These are phyloP conservation scores for Lepus timidus DNA, from an alignment of 2,113 vertebrate species.

Conservation along the genomic window DNA sequence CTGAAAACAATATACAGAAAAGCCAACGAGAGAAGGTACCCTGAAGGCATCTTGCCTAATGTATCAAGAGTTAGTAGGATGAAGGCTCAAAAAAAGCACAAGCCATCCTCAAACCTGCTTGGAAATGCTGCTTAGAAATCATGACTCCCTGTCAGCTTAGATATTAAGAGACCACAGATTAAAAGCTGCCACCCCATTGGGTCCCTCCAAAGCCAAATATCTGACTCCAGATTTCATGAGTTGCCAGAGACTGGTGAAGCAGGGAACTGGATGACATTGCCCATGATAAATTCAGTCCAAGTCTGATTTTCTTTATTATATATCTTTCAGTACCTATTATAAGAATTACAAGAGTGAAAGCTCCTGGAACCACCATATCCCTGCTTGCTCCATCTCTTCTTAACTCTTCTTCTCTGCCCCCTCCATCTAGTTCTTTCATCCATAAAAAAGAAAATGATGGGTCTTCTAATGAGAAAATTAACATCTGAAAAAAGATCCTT, in stretches of 20 bases:
- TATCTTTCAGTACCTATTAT: conserved; percentile 83
- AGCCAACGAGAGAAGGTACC: conserved; percentile 59
- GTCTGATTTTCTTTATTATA: neutral
- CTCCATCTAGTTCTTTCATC: neutral
- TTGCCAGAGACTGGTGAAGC: conserved; percentile 54
- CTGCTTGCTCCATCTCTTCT: conserved; percentile 57
- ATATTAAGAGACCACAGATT: conserved; percentile 78
- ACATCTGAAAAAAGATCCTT: conserved; percentile 88
- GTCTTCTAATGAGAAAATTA: conserved; percentile 88
- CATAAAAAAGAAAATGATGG: conserved; percentile 77
- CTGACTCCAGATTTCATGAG: conserved; percentile 74
- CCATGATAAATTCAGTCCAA: neutral
- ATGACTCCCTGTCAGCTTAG: conserved; percentile 72
- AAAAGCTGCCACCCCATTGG: conserved; percentile 77
- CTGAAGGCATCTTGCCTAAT: neutral
- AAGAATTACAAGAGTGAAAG: conserved; percentile 86
- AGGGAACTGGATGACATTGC: neutral
- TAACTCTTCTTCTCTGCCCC: conserved; percentile 66
- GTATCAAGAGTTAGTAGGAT: neutral
- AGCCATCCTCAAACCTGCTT: conserved; percentile 53
- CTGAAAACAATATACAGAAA: conserved; percentile 60
- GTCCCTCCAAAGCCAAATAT: conserved; percentile 71
- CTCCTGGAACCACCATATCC: conserved; percentile 87
- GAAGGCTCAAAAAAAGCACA: conserved; percentile 7
- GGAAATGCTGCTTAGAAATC: conserved; percentile 73